Base-by-base conservation (phyloP, 2,113 vertebrate genomes). In the Salvelinus fontinalis region DNA sequence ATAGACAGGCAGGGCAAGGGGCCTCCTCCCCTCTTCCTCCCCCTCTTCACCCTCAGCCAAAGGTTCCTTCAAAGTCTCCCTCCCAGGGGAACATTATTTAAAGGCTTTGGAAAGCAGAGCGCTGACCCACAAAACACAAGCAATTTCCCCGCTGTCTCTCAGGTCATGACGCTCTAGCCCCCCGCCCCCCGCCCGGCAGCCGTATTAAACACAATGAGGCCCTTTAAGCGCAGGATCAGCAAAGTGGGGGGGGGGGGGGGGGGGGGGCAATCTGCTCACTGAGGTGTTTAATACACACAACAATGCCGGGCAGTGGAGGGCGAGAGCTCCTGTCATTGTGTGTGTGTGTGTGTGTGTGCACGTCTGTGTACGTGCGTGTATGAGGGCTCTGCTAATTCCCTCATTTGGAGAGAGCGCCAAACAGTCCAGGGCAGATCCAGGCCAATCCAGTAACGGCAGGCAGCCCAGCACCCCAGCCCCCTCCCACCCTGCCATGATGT, bases 251-350 rank as follows among this genome's bases (percentile, higher is more conserved):
- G 71, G 11, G 34, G 62, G 68, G 66, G 67, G 71, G 11, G 78
- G 73, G 26, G 26, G 78, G 87, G 81, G 83, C 89, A 91, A 91
- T 90, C 90, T 92, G 91, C 85, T 92, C 89, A 92, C 85, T 89
- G 90, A 91, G 85, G 91, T 92, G 90, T 92, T 92, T 91, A 92
- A 92, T 91, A 90, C 85, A 86, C 89, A 91, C 89, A 90, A 92
- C 88, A 92, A 92, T 92, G 88, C 83, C 86, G 77, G 78, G 85
- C 29, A 70, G 44, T 77, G 79, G 76, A 78, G 79, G 79, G 66
- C 75, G 16, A 77, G 70, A 78, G 51, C 5, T 18, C 20, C 29
- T 65, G 68, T 51, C 31, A 20, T 51, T 22, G 66, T 31, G 64
- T 73, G 76, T 49, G 74, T 70, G 73, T n/a, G 77, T 39, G 75